A percentile compares a stretch with the other conserved stretches of the same genome.
Conservation (phyloP, 2,113 vertebrate species). For the Reinhardtius hippoglossoides region DNA sequence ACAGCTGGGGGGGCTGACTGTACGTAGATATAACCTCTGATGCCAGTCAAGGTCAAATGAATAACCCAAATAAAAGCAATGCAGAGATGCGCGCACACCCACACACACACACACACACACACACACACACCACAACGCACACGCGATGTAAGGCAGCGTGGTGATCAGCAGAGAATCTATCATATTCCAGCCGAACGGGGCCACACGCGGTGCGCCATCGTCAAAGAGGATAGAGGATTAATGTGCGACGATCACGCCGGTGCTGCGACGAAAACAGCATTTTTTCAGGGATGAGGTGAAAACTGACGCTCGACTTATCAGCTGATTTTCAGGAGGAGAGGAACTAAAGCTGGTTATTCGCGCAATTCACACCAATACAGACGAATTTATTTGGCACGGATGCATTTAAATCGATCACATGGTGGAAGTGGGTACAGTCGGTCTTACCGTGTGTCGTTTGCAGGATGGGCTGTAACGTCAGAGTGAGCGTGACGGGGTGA, state of each 20-base stretch:
- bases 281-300: conserved; percentile 40
- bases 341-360: not conserved
- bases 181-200: not conserved
- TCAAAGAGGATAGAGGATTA: conserved; percentile 29
- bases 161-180: not conserved
- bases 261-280: conserved; percentile 26
- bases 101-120: not conserved
- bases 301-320: not conserved
- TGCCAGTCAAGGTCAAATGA: conserved; percentile 74
- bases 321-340: not conserved
- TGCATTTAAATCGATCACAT: not conserved
- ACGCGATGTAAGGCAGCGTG: not conserved
- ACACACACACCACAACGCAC: too few species aligned
- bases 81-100: not conserved
- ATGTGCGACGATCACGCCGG: conserved; percentile 26
- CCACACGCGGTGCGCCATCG: conserved; percentile 25
- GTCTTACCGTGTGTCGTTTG: conserved; percentile 52
- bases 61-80: not conserved
- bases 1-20: conserved; percentile 9
- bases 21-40: conserved; percentile 59
- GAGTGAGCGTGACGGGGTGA: not conserved
- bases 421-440: not conserved
- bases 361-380: not conserved
- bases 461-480: not conserved
- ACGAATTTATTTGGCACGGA: not conserved